Conservation (phyloP, 2,888 invertebrate species). For the Zonitis immaculata region DNA sequence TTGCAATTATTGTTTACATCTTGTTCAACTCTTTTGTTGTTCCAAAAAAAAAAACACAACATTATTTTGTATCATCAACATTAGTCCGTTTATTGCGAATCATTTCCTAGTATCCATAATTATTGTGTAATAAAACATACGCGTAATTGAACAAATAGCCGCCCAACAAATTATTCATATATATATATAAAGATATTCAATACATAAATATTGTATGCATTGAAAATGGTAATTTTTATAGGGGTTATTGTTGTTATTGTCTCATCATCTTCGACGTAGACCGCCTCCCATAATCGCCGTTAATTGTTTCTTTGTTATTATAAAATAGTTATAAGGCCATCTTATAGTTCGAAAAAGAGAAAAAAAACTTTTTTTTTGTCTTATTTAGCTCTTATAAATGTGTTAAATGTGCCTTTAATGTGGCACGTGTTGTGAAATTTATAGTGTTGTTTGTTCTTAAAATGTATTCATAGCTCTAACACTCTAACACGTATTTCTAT, state of each 20-base stretch:
- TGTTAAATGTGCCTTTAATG: slow-evolving; percentile 24
- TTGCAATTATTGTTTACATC: too few species aligned
- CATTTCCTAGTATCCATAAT: slow-evolving; percentile 5
- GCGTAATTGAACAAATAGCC: slow-evolving; percentile 8
- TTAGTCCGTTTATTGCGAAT: neutral
- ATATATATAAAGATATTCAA: too few species aligned
- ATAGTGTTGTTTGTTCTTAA: slow-evolving; percentile 24
- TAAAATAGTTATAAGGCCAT: slow-evolving; percentile 12
- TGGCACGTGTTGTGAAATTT: slow-evolving; percentile 26
- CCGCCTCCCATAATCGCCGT: slow-evolving; percentile 16
- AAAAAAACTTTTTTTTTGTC: slow-evolving; percentile 24
- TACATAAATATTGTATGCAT: too few species aligned
- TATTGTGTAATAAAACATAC: slow-evolving; percentile 5
- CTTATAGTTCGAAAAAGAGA: slow-evolving; percentile 15
- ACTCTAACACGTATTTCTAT: neutral
- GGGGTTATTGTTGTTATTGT: neutral
- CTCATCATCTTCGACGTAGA: slow-evolving; percentile 10
- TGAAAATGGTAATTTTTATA: neutral
- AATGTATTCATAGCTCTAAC: slow-evolving; percentile 16
- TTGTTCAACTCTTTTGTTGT: too few species aligned
- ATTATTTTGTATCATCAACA: too few species aligned
- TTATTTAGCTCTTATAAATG: slow-evolving; percentile 23
- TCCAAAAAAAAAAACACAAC: too few species aligned
- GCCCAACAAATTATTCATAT: slow-evolving; percentile 4
- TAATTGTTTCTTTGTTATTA: slow-evolving; percentile 20